These are phyloP conservation scores for Sisyra nigra DNA, from an alignment of 2,888 invertebrate species.

Conservation along the genomic window DNA sequence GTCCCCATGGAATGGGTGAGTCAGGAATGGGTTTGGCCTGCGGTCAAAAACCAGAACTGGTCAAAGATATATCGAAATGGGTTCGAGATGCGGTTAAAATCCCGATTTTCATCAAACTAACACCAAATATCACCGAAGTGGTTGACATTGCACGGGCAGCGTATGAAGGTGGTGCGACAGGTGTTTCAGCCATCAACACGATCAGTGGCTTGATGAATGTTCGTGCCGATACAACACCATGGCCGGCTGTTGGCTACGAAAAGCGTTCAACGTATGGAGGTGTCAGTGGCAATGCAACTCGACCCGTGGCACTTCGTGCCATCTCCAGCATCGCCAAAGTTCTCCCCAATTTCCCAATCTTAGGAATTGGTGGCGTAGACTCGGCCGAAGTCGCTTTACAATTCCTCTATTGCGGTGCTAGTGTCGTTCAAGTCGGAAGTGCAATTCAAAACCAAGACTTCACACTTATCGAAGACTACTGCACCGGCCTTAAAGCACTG, in stretches of 20 bases:
- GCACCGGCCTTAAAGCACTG: slow-evolving; percentile 72
- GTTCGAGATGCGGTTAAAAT: slow-evolving; percentile 72
- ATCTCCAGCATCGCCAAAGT: slow-evolving; percentile 75
- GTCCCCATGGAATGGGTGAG: slow-evolving; percentile 98
- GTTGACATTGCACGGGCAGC: slow-evolving; percentile 81
- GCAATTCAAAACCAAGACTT: slow-evolving; percentile 98
- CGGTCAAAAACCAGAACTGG: slow-evolving; percentile 85
- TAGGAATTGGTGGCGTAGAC: slow-evolving; percentile 95
- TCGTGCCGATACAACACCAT: slow-evolving; percentile 63
- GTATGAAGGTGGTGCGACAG: slow-evolving; percentile 71
- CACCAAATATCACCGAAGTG: slow-evolving; percentile 94
- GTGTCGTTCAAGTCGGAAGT: slow-evolving; percentile 86
- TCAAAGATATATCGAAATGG: slow-evolving; percentile 82
- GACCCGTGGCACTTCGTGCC: slow-evolving; percentile 85
- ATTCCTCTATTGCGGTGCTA: slow-evolving; percentile 85
- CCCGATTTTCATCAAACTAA: slow-evolving; percentile 94
- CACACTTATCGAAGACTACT: slow-evolving; percentile 89
- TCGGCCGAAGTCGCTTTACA: slow-evolving; percentile 92
- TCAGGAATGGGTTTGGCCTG: slow-evolving; percentile 97
- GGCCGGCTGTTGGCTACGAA: slow-evolving; percentile 78
- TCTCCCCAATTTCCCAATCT: slow-evolving; percentile 77
- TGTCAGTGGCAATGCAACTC: slow-evolving; percentile 77
- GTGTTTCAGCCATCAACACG: slow-evolving; percentile 96
- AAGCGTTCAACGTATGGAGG: slow-evolving; percentile 89
- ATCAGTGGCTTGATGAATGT: slow-evolving; percentile 89